Conservation (phyloP, 2,888 invertebrate species). For the Drosophila algonquin region DNA sequence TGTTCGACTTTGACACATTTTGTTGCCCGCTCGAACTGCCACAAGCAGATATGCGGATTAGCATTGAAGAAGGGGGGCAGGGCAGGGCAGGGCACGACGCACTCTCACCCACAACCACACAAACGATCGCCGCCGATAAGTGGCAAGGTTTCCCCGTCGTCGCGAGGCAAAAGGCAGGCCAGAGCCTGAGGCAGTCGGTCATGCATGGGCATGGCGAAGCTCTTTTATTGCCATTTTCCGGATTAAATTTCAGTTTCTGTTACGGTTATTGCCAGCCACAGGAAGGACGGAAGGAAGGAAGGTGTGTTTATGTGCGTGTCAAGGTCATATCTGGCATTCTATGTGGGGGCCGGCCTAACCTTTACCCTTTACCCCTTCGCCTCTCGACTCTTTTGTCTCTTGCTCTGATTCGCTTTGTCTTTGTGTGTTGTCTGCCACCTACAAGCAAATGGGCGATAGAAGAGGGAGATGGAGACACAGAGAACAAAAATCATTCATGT, state of each 20-base stretch:
- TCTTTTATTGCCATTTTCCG: slow-evolving; percentile 43
- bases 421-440: neutral
- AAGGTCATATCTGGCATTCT: slow-evolving; percentile 75
- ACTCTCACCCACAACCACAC: neutral
- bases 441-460: neutral
- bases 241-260: slow-evolving; percentile 42
- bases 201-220: slow-evolving; percentile 1
- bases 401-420: neutral
- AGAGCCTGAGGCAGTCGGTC: slow-evolving; percentile 5
- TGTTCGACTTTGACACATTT: neutral
- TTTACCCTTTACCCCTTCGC: neutral
- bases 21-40: neutral
- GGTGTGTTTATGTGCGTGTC: slow-evolving; percentile 69
- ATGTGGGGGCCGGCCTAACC: slow-evolving; percentile 6
- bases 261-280: slow-evolving; percentile 43
- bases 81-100: neutral
- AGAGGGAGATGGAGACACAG: slow-evolving; percentile 22
- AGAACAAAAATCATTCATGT: slow-evolving; percentile 13
- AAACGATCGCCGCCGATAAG: neutral
- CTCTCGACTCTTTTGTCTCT: slow-evolving; percentile 3
- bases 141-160: slow-evolving; percentile 41
- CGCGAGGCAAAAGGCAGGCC: neutral
- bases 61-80: neutral
- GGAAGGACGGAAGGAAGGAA: slow-evolving; percentile 55
- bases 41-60: slow-evolving; percentile 2